phyloP scores from a whole-genome alignment of 2,797 vertebrate species.

The Petrocephalus schoutedeni region DNA sequence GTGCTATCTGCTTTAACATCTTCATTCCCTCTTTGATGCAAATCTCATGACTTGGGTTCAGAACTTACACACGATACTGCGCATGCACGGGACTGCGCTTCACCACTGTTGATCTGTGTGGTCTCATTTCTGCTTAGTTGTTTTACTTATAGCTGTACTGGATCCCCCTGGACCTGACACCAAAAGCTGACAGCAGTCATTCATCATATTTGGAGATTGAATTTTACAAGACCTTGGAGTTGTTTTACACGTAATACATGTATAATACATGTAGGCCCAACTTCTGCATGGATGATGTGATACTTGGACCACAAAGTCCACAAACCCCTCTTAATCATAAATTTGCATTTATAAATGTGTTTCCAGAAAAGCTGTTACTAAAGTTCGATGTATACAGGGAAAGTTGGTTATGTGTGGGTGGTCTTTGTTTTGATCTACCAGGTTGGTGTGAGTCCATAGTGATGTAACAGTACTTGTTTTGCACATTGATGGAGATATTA shows the following conservation, averaged over 20 bases:
- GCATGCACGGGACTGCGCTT: background rate
- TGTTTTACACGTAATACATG: background rate
- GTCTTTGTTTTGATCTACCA: background rate
- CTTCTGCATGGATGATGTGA: background rate
- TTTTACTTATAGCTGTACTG: background rate
- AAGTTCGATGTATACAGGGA: background rate
- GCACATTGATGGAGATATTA: background rate
- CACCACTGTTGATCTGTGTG: background rate
- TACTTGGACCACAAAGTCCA: background rate
- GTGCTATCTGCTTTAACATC: background rate
- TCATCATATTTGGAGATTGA: background rate
- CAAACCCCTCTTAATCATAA: background rate
- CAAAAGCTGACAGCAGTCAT: background rate
- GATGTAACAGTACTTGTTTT: slow-evolving; percentile 6
- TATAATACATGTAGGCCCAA: background rate
- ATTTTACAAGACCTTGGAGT: background rate
- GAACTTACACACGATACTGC: background rate
- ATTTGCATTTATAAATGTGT: background rate
- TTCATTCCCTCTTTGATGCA: background rate
- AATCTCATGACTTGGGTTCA: background rate
- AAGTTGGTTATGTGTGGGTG: background rate
- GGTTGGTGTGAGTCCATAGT: background rate
- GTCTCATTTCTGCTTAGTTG: background rate
- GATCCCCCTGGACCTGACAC: background rate
- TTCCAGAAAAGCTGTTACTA: background rate